Conservation (phyloP, 2,888 invertebrate genomes). For the Thyatira batis region DNA sequence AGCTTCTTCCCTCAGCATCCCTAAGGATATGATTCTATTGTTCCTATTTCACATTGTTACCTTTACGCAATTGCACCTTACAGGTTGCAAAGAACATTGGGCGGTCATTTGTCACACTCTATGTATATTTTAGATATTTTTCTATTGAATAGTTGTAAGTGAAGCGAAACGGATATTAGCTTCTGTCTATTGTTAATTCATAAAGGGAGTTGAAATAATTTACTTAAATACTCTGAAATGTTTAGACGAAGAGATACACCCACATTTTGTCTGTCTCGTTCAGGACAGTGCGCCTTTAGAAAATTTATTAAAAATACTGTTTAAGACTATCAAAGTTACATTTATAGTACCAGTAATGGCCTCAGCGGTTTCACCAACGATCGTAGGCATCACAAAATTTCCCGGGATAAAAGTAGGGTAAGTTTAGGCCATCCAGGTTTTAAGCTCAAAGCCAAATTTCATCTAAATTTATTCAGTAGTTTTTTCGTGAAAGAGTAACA, state of each 20-base stretch:
- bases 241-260: too few species aligned
- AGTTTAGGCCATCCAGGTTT: too few species aligned
- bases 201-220: not conserved
- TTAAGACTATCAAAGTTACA: too few species aligned
- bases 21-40: not conserved
- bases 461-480: not conserved
- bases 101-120: not conserved
- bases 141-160: not conserved
- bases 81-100: not conserved
- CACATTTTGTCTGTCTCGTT: too few species aligned
- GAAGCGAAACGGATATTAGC: not conserved
- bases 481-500: not conserved
- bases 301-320: too few species aligned
- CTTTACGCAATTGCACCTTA: not conserved
- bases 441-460: too few species aligned
- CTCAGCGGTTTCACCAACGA: too few species aligned
- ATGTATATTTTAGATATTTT: not conserved
- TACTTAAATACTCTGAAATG: too few species aligned
- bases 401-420: too few species aligned
- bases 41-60: conserved; percentile 9
- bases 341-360: too few species aligned
- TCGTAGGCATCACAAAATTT: too few species aligned
- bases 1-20: not conserved
- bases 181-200: not conserved
- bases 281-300: too few species aligned